These are phyloP conservation scores for Malurus alboscapulatus DNA, from an alignment of 2,113 vertebrate species.

Conservation along the genomic window DNA sequence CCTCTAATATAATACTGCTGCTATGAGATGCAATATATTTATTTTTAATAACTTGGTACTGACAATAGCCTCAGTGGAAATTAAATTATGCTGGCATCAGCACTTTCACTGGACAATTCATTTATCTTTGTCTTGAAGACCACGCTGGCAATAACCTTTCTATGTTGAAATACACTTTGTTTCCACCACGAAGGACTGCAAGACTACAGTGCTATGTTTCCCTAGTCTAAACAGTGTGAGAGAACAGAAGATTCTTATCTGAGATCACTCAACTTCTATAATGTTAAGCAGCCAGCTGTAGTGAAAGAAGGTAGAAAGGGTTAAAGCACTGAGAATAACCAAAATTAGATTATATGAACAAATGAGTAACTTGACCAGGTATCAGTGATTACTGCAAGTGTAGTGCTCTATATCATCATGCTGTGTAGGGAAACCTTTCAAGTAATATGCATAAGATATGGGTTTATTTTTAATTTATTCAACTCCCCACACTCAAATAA, in stretches of 20 bases:
- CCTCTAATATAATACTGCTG: not conserved
- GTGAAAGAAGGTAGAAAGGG: not conserved
- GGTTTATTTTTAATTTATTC: not conserved
- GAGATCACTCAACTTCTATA: not conserved
- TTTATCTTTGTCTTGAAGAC: not conserved
- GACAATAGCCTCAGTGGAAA: constrained; percentile 18
- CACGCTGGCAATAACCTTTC: not conserved
- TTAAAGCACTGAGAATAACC: not conserved
- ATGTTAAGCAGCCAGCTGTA: not conserved
- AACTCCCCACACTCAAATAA: not conserved
- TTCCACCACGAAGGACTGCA: not conserved
- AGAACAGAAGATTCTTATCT: not conserved
- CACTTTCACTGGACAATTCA: not conserved
- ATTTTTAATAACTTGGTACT: constrained; percentile 33
- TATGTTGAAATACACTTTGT: not conserved
- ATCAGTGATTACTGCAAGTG: not conserved
- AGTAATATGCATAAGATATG: not conserved
- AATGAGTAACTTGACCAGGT: not conserved
- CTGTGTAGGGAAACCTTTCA: not conserved
- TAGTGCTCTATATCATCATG: not conserved
- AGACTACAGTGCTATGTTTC: not conserved
- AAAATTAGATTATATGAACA: not conserved
- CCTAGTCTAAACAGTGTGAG: not conserved
- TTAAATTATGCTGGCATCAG: constrained; percentile 11
- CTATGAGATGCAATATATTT: constrained; percentile 17